Conservation (phyloP, 2,888 invertebrate genomes). For the Hedya salicella region DNA sequence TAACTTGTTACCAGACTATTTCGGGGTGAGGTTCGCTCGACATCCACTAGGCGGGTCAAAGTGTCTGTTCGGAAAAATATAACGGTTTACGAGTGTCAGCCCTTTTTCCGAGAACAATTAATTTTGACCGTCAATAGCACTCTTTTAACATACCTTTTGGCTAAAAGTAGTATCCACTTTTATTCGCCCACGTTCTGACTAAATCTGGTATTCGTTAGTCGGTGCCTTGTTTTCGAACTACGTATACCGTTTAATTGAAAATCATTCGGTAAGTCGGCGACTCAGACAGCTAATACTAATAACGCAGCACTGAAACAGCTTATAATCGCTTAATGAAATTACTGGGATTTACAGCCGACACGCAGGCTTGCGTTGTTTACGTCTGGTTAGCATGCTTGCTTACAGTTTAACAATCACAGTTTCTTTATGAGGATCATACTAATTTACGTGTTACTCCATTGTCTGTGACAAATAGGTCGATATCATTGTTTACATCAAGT, state of each 20-base stretch:
- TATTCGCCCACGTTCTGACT: background rate
- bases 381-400: constrained; percentile 33
- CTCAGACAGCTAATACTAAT: constrained; percentile 16
- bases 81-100: constrained; percentile 29
- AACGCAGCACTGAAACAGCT: constrained; percentile 48
- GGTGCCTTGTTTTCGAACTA: background rate
- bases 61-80: constrained; percentile 24
- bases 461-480: too few species aligned
- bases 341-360: constrained; percentile 52
- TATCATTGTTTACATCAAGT: too few species aligned
- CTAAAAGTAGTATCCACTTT: background rate
- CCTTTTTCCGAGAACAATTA: constrained; percentile 25
- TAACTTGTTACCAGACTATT: constrained; percentile 27
- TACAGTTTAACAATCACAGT: constrained; percentile 22
- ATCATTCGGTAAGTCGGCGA: background rate
- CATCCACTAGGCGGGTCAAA: constrained; percentile 31
- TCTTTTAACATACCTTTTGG: background rate
- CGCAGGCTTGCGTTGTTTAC: constrained; percentile 48
- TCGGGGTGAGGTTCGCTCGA: constrained; percentile 20
- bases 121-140: constrained; percentile 15
- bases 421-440: background rate
- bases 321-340: constrained; percentile 54
- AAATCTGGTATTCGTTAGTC: background rate
- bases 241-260: too few species aligned
- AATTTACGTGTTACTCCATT: too few species aligned